Evolutionary conservation across 2,888 invertebrate genomes (phyloP).

Genomic region (Lymantria monacha): DNA sequence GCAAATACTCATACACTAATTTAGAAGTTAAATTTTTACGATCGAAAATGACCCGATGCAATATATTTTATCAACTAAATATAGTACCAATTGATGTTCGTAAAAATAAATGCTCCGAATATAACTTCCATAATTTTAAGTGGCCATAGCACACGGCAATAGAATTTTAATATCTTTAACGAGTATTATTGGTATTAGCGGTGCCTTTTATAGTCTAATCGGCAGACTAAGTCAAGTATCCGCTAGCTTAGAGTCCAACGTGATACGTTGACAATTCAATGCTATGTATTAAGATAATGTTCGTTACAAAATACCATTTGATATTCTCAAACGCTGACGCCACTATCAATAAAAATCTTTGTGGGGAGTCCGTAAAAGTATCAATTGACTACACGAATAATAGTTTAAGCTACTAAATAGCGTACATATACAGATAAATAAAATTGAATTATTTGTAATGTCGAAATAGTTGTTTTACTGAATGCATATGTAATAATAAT

Average conservation of each 20-base stretch:
- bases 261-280: conserved; percentile 69
- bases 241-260: conserved; percentile 44
- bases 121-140: conserved; percentile 15
- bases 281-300: conserved; percentile 51
- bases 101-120: conserved; percentile 6
- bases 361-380: conserved; percentile 35
- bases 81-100: background rate
- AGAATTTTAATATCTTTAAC: conserved; percentile 30
- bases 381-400: background rate
- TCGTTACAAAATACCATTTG: conserved; percentile 60
- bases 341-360: conserved; percentile 53
- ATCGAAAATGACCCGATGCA: background rate
- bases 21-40: conserved; percentile 2
- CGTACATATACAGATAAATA: too few species aligned
- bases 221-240: conserved; percentile 14
- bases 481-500: too few species aligned
- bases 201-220: conserved; percentile 53
- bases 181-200: conserved; percentile 40
- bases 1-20: background rate
- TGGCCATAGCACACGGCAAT: conserved; percentile 12
- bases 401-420: too few species aligned
- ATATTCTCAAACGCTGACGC: conserved; percentile 37
- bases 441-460: too few species aligned
- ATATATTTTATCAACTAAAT: conserved; percentile 1
- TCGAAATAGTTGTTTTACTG: too few species aligned